Evolutionary conservation across 2,888 invertebrate genomes (phyloP).

Genomic region (Anthophora plumipes): DNA sequence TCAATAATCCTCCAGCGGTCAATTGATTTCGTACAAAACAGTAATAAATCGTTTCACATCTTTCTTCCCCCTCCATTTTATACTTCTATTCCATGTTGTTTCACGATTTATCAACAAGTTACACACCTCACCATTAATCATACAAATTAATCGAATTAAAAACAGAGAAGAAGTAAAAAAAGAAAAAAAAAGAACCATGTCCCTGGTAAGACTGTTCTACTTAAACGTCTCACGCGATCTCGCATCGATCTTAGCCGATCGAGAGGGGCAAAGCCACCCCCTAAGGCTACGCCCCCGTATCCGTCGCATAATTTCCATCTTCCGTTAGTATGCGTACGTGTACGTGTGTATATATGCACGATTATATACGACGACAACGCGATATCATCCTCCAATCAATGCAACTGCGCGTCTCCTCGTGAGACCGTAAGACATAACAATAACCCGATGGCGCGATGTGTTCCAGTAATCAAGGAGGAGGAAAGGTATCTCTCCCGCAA

Average conservation of each 20-base stretch:
- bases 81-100: neutral
- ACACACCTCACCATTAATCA: too few species aligned
- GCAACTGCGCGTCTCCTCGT: slow-evolving; percentile 17
- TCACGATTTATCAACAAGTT: neutral
- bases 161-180: neutral
- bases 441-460: slow-evolving; percentile 5
- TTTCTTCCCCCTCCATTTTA: neutral
- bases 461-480: slow-evolving; percentile 36
- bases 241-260: slow-evolving; percentile 9
- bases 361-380: neutral
- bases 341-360: neutral
- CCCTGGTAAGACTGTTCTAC: neutral
- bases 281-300: neutral
- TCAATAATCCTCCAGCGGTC: neutral
- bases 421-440: slow-evolving; percentile 24
- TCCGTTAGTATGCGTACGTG: neutral
- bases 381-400: slow-evolving; percentile 39
- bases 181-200: neutral
- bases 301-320: slow-evolving; percentile 13
- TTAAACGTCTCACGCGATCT: slow-evolving; percentile 32
- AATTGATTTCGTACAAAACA: neutral
- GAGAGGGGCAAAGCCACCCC: neutral
- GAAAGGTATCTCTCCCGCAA: slow-evolving; percentile 39
- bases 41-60: neutral
- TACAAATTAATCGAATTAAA: slow-evolving; percentile 7